These are phyloP conservation scores for Gobius niger DNA, from an alignment of 2,113 vertebrate genomes.

Conservation along the genomic window DNA sequence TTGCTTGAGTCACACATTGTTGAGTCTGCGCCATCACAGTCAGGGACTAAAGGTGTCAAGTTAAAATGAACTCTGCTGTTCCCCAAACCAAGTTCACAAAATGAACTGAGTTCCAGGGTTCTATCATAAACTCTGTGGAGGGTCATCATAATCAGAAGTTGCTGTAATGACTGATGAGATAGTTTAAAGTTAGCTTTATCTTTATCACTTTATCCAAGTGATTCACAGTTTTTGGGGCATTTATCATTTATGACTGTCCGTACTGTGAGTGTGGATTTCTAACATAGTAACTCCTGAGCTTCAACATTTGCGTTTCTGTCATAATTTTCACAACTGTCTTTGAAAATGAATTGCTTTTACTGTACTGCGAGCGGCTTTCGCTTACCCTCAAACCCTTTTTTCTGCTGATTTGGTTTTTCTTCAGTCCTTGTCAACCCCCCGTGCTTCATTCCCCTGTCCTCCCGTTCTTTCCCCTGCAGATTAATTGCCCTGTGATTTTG, in stretches of 20 bases:
- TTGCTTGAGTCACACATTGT: no score
- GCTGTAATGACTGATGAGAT: no score
- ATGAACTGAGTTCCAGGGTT: not conserved
- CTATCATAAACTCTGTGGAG: not conserved
- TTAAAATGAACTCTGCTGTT: not conserved
- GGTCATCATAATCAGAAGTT: no score
- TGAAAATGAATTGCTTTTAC: conserved; percentile 64
- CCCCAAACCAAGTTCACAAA: not conserved
- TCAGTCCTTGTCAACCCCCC: conserved; percentile 42
- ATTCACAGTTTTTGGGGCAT: no score
- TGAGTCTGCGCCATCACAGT: not conserved
- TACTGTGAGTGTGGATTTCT: not conserved
- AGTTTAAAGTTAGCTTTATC: no score
- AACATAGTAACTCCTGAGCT: conserved; percentile 35
- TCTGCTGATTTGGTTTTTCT: conserved; percentile 65
- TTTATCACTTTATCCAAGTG: no score
- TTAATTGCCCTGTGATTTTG: conserved; percentile 56
- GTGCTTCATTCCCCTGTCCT: conserved; percentile 35
- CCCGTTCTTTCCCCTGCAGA: conserved; percentile 43
- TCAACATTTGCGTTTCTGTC: conserved; percentile 51
- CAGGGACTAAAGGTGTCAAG: not conserved
- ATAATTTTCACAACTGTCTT: conserved; percentile 64
- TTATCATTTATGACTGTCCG: no score
- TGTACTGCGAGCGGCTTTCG: conserved; percentile 61
- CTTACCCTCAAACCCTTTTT: conserved; percentile 45